Percentiles rank a stretch among this genome's conserved stretches.
phyloP scores from a whole-genome alignment of 2,888 invertebrate species.

The Epistrophella euchroma region DNA sequence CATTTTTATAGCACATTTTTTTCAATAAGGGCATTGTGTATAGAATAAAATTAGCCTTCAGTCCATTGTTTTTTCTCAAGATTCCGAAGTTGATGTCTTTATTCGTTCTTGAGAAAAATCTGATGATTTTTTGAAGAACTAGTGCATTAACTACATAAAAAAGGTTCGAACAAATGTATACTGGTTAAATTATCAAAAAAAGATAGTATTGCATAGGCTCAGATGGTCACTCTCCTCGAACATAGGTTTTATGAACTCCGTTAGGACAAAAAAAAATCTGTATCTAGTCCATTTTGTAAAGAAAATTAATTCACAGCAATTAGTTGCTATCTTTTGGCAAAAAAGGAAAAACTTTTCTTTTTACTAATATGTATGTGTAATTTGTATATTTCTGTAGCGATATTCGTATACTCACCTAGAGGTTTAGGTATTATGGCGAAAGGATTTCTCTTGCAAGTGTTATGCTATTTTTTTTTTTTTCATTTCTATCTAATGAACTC shows the following conservation, averaged over 20 bases:
- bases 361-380: background rate
- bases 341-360: slow-evolving; percentile 32
- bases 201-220: background rate
- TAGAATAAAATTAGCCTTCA: no score
- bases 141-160: no score
- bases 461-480: slow-evolving; percentile 31
- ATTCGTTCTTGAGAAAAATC: no score
- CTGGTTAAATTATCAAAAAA: background rate
- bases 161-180: no score
- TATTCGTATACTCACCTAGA: background rate
- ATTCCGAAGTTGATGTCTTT: no score
- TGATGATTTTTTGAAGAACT: no score
- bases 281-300: slow-evolving; percentile 42
- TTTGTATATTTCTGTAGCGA: no score
- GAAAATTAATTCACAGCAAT: slow-evolving; percentile 71
- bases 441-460: slow-evolving; percentile 35
- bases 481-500: slow-evolving; percentile 71
- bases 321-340: slow-evolving; percentile 61
- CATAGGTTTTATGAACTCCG: slow-evolving; percentile 42
- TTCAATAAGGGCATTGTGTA: no score
- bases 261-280: slow-evolving; percentile 50
- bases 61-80: no score
- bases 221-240: background rate
- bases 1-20: no score
- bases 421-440: slow-evolving; percentile 38